phyloP scores from a whole-genome alignment of 37 sponge, comb jelly and placozoan genomes.

The Spongia lamella region DNA sequence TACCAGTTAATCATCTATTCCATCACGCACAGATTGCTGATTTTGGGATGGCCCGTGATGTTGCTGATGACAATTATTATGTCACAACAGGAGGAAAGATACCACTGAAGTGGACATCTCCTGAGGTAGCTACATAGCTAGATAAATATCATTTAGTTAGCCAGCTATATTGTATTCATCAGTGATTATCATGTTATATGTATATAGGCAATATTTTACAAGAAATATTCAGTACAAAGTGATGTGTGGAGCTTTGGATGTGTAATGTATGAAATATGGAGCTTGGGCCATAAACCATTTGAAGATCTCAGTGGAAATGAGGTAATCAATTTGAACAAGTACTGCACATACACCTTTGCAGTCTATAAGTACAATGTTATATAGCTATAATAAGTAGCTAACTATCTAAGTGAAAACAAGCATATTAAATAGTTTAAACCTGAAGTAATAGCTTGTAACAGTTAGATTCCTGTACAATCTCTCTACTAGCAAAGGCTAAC shows the following conservation, averaged over 20 bases:
- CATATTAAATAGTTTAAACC: too few species aligned
- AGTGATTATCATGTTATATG: background rate
- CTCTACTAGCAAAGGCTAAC: too few species aligned
- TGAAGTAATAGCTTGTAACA: too few species aligned
- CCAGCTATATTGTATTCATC: background rate
- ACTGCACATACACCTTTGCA: too few species aligned
- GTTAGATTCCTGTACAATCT: too few species aligned
- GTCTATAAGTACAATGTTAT: too few species aligned
- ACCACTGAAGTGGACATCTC: conserved; percentile 73
- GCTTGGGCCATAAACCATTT: conserved; percentile 40
- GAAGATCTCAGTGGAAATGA: background rate
- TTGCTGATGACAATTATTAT: conserved; percentile 42
- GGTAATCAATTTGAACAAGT: background rate
- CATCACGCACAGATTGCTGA: conserved; percentile 57
- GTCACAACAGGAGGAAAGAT: conserved; percentile 28
- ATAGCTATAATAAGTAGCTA: too few species aligned
- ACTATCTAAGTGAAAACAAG: too few species aligned
- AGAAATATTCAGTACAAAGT: conserved; percentile 26
- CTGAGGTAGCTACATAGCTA: conserved; percentile 42
- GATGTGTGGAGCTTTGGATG: conserved; percentile 56
- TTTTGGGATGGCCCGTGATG: conserved; percentile 63
- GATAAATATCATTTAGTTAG: background rate
- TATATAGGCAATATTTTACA: conserved; percentile 36
- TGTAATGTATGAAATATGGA: conserved; percentile 54
- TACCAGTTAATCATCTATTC: too few species aligned